Evolutionary conservation across 2,113 vertebrate species (phyloP).

Genomic region (Pseudopipra pipra): DNA sequence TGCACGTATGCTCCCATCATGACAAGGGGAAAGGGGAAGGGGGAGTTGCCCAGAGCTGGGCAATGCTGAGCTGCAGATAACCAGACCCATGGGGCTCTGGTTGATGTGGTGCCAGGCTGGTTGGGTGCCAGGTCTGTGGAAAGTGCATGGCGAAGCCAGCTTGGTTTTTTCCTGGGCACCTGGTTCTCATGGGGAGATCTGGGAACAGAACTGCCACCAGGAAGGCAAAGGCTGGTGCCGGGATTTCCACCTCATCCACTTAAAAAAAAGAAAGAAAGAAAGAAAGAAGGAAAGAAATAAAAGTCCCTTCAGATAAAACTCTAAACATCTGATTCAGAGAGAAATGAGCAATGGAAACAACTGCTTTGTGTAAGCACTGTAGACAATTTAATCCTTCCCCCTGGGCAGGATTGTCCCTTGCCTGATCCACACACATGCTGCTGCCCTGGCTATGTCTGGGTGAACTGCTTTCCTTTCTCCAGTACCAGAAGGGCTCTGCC

Average conservation of each 20-base stretch:
- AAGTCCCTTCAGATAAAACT: not conserved
- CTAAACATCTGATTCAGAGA: not conserved
- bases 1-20: fast-evolving
- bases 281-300: not conserved
- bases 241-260: not conserved
- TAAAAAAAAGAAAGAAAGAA: not conserved
- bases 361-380: not conserved
- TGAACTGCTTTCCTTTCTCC: not conserved
- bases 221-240: not conserved
- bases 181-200: not conserved
- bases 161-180: not conserved
- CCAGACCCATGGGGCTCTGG: fast-evolving
- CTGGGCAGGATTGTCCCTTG: not conserved
- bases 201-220: not conserved
- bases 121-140: fast-evolving
- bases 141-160: not conserved
- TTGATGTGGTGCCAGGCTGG: not conserved
- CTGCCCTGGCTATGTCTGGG: not conserved
- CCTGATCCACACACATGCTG: not conserved
- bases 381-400: slow-evolving; percentile 1
- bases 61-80: not conserved
- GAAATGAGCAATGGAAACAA: not conserved
- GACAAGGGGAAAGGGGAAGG: not conserved
- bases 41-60: not conserved
- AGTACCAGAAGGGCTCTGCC: not conserved